Evolutionary conservation across 2,797 vertebrate genomes (phyloP), one percentile per base, ranked within the genome.

Genomic region (Cyclura pinguis): DNA sequence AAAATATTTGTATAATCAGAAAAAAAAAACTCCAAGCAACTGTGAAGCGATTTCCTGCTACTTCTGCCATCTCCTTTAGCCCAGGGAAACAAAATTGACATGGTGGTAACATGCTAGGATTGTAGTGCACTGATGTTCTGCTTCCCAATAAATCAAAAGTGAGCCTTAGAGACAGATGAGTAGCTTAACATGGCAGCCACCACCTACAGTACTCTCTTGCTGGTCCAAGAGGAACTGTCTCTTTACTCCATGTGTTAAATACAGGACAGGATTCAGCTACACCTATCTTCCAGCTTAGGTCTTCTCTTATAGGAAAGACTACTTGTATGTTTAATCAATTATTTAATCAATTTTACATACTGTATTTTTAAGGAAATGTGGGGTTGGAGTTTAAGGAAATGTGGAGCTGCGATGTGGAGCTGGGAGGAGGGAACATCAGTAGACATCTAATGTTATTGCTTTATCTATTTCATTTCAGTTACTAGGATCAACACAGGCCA

Each of bases 391-490:
- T 13, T 6, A 55, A 87, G 22, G 18, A 20, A 20, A 77, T 27
- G 14, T 64, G 32, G n/a, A 16, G 35, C 4, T 74, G n/a, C 18
- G 38, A 18, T 8, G 20, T 77, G 18, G 8, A 64, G n/a, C 12
- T 32, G 22, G 6, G 67, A 69, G 62, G 27, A 22, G 6, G 10
- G 29, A 42, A n/a, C 10, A 38, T 7, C 24, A 73, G 42, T 57
- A 16, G n/a, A 38, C 3, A 52, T 73, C 35, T 42, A 50, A 50
- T 32, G 32, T 47, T 80, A 69, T 42, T 1, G 4, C 35, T 59
- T 82, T 88, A 72, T 78, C 27, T 87, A 32, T 22, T 85, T 57
- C 27, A 87, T 78, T 87, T 78, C 27, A 47, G 64, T 62, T 78
- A 29, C 85, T 64, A 80, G 57, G 77, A 52, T 6, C 32, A 69